Evolutionary conservation across 2,113 vertebrate genomes (phyloP).

Genomic region (Solea senegalensis): DNA sequence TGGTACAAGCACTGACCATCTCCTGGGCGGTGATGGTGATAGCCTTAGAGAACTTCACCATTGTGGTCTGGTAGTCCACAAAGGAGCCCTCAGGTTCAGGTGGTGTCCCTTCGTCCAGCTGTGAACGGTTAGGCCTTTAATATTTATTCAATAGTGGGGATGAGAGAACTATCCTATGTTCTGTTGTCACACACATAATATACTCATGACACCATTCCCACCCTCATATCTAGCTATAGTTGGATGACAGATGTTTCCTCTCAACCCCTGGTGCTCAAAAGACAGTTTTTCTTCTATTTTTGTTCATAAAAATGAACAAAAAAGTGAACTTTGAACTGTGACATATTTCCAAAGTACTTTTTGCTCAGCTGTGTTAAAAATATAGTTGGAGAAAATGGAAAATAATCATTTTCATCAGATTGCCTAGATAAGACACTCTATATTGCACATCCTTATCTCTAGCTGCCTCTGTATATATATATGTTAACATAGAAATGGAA

Average conservation of each 20-base stretch:
- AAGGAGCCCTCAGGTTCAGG: constrained; percentile 94
- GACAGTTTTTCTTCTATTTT: too few species aligned
- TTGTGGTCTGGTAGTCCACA: constrained; percentile 98
- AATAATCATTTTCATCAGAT: too few species aligned
- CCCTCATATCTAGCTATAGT: background rate
- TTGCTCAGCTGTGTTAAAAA: too few species aligned
- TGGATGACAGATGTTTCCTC: background rate
- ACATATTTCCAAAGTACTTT: too few species aligned
- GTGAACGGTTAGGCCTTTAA: constrained; percentile 8
- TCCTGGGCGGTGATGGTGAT: constrained; percentile 97
- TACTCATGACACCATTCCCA: background rate
- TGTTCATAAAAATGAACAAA: too few species aligned
- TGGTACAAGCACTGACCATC: constrained; percentile 86
- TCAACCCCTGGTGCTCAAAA: too few species aligned
- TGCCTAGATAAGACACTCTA: too few species aligned
- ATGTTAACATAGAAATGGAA: too few species aligned
- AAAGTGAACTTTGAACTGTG: too few species aligned
- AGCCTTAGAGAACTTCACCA: constrained; percentile 97
- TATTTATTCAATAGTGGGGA: background rate
- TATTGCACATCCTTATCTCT: too few species aligned
- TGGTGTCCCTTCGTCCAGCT: constrained; percentile 96
- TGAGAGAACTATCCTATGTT: background rate
- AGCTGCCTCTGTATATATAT: too few species aligned
- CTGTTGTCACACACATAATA: background rate
- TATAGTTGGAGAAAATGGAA: too few species aligned